A percentile compares a stretch with the other conserved stretches of the same genome.
Conservation (phyloP, 2,113 vertebrate species). For the Atrichornis clamosus region DNA sequence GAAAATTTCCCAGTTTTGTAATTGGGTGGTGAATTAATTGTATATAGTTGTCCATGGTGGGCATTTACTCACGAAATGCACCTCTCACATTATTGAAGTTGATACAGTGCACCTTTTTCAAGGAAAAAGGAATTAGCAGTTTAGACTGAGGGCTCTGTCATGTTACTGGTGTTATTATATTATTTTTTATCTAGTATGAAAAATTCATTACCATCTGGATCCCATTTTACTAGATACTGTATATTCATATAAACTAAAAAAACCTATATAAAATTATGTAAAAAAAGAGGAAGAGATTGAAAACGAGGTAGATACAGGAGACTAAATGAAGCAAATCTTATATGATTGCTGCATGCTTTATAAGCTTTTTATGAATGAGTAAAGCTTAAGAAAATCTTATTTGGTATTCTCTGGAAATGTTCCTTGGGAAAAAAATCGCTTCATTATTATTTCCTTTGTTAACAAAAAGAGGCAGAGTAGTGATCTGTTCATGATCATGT, state of each 20-base stretch:
- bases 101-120: not conserved
- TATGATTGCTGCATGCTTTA: not conserved
- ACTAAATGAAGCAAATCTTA: not conserved
- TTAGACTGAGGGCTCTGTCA: not conserved
- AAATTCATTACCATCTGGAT: not conserved
- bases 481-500: not conserved
- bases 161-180: not conserved
- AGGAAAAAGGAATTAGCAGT: not conserved
- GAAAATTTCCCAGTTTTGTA: conserved; percentile 25
- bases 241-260: not conserved
- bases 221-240: not conserved
- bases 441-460: not conserved
- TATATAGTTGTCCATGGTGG: not conserved
- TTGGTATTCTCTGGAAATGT: not conserved
- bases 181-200: not conserved
- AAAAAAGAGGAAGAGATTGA: not conserved
- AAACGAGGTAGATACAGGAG: not conserved
- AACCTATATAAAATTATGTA: not conserved
- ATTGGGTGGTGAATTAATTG: conserved; percentile 30
- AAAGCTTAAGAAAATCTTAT: not conserved
- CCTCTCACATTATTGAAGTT: not conserved
- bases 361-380: not conserved
- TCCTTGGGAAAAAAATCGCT: not conserved
- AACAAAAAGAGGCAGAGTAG: not conserved
- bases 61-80: not conserved